These are phyloP conservation scores for Melanotus villosus DNA, from an alignment of 2,888 invertebrate genomes.

Conservation along the genomic window DNA sequence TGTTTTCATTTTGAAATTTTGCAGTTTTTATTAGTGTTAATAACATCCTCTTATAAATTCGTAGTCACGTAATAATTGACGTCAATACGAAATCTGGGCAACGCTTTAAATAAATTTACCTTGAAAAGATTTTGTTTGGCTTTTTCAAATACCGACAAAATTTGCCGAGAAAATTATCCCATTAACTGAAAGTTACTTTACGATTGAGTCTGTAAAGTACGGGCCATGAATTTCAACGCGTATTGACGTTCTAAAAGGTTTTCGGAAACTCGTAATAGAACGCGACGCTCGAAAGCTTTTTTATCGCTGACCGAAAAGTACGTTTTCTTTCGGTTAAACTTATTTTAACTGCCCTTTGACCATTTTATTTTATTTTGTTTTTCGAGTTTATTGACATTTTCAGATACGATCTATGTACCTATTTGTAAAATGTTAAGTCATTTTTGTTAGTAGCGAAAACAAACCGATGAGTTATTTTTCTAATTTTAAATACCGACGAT, in stretches of 20 bases:
- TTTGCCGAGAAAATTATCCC: not conserved
- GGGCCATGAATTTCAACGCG: constrained; percentile 6
- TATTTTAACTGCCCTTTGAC: no score
- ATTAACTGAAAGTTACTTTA: constrained; percentile 8
- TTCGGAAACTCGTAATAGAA: not conserved
- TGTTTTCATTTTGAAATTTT: not conserved
- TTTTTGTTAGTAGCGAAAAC: no score
- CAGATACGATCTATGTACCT: no score
- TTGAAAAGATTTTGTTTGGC: no score
- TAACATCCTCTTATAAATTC: not conserved
- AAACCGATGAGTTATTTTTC: no score
- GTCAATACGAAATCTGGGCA: no score
- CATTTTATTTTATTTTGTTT: not conserved
- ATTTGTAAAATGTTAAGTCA: no score
- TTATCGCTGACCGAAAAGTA: constrained; percentile 3
- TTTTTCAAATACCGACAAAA: no score
- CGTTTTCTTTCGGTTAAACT: constrained; percentile 7
- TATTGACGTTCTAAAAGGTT: constrained; percentile 3
- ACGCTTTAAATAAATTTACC: no score
- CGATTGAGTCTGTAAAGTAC: not conserved
- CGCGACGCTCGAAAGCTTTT: not conserved
- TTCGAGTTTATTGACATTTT: not conserved
- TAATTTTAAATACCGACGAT: no score
- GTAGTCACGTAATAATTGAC: no score
- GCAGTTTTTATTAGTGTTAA: no score